A percentile compares a stretch with the other conserved stretches of the same genome.
Evolutionary conservation across 2,888 invertebrate species (phyloP).

Genomic region (Temnothorax rugatulus): DNA sequence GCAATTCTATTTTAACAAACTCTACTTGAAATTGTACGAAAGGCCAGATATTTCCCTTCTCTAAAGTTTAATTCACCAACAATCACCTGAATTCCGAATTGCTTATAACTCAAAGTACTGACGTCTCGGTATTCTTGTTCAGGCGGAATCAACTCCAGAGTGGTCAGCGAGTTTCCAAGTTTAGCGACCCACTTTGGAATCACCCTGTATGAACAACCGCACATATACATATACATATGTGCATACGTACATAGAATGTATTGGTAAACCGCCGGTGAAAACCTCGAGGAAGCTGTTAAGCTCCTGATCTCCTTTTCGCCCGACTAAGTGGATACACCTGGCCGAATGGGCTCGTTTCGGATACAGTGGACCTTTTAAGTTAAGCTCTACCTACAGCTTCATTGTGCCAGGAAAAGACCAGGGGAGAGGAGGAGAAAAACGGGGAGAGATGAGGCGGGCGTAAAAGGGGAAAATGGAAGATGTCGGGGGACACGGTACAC

Average conservation of each 20-base stretch:
- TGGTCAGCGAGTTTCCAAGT: not conserved
- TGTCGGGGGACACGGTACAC: constrained; percentile 69
- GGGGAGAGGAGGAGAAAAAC: constrained; percentile 11
- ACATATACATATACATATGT: constrained; percentile 48
- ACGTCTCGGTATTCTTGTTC: not conserved
- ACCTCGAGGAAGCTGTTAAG: constrained; percentile 76
- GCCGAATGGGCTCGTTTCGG: constrained; percentile 75
- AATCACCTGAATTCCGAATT: not conserved
- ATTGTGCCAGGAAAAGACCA: constrained; percentile 63
- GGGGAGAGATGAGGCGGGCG: constrained; percentile 34
- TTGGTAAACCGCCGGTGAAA: constrained; percentile 70
- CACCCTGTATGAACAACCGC: constrained; percentile 42
- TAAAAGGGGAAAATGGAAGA: constrained; percentile 52
- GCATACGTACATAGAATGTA: constrained; percentile 46
- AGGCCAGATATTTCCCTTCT: not conserved
- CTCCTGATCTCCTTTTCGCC: constrained; percentile 75
- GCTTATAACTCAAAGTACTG: not conserved
- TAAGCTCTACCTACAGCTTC: constrained; percentile 73
- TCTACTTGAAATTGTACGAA: not conserved
- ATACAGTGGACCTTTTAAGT: constrained; percentile 76
- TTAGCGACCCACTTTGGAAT: constrained; percentile 12
- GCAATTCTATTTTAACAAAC: not conserved
- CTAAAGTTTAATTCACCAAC: not conserved
- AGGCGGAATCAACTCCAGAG: not conserved
- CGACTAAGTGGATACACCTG: constrained; percentile 76